Base-by-base conservation (phyloP, 2,797 vertebrate genomes). In the Phalloptychus januarius region DNA sequence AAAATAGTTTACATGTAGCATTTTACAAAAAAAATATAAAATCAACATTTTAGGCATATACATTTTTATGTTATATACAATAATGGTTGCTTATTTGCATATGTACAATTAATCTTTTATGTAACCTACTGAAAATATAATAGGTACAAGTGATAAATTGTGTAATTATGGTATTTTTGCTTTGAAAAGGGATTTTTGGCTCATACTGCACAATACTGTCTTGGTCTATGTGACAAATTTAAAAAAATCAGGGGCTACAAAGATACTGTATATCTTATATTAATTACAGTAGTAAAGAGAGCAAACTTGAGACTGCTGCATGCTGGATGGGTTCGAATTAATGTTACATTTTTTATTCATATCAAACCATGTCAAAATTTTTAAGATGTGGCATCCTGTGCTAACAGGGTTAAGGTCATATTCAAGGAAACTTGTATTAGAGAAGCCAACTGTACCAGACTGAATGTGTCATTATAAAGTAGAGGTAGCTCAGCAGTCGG, bases 401-500 rank as follows among this genome's bases (percentile, higher is more conserved):
- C 4, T 10, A 67, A 38, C 4, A 65, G 4, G 18, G 3, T 67
- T 23, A 3, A 38, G 20, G 36, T 67, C 63, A 67, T 40, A 63
- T 20, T 36, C 7, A 65, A 65, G 61, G 1, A 65, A 36, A 65
- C 18, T 1, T 36, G 18, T 65, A 36, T 65, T 40, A 42, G 76
- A 36, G 23, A 65, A 45, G 8, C 20, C 42, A 36, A 77, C 46
- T 75, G 74, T 50, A 63, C 50, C 76, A 80, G 73, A 83, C 63
- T 67, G 48, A 7, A 73, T 18, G 40, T 25, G 40, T 67, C 5
- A 33, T 79, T 71, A 42, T 42, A 56, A 20, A 61, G 18, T 7
- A 42, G 40, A 67, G 5, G 11, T 33, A 28, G 6, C 3, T 42
- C 1, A 79, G 25, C 2, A 79, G n/a, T 20, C 6, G 13, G 79